Conservation (phyloP, 2,888 invertebrate species). For the Bursaphelenchus okinawaensis region DNA sequence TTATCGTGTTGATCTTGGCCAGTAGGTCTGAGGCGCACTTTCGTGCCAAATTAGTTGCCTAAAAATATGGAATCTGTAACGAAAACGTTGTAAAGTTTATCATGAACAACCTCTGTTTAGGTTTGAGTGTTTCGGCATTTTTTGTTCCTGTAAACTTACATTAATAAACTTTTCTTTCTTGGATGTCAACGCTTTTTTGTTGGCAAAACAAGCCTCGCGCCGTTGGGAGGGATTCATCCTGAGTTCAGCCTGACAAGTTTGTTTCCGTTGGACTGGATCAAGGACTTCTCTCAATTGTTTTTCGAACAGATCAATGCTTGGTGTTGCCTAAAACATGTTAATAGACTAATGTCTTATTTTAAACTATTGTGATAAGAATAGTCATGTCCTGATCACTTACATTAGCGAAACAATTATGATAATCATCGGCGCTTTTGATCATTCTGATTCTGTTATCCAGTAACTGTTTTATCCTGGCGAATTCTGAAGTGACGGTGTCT, state of each 20-base stretch:
- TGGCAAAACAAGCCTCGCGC: not conserved
- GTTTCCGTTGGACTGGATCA: not conserved
- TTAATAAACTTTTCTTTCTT: constrained; percentile 2
- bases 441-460: not conserved
- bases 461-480: not conserved
- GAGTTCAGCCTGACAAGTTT: not conserved
- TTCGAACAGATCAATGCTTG: not conserved
- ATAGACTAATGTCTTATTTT: no score
- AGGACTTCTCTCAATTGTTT: not conserved
- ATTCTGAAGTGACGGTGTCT: not conserved
- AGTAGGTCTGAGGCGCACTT: constrained; percentile 1
- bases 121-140: no score
- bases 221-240: not conserved
- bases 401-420: not conserved
- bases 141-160: no score
- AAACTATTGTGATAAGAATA: no score
- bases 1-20: not conserved
- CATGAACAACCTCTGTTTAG: no score
- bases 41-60: constrained; percentile 1
- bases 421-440: not conserved
- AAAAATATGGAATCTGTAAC: not conserved
- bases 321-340: not conserved
- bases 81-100: not conserved
- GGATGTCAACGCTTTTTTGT: not conserved
- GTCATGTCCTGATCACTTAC: no score